Conservation (phyloP, 2,797 vertebrate species). For the Knipowitschia caucasica region DNA sequence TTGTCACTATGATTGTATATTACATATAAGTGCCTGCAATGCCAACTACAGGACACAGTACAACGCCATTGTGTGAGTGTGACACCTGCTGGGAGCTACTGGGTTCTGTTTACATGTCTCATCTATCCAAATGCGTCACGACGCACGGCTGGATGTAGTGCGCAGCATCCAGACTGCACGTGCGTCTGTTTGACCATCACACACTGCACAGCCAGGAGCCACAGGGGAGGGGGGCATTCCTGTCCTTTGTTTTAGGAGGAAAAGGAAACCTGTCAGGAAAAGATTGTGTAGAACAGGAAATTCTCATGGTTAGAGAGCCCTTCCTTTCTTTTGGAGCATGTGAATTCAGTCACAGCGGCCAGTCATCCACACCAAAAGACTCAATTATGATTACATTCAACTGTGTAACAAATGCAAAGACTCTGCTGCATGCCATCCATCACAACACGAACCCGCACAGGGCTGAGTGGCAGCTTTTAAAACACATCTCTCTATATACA, state of each 20-base stretch:
- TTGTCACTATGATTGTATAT: slow-evolving; percentile 2
- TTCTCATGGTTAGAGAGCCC: slow-evolving; percentile 88
- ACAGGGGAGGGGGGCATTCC: slow-evolving; percentile 64
- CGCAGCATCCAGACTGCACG: slow-evolving; percentile 58
- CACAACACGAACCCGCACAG: slow-evolving; percentile 23
- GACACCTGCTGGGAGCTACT: slow-evolving; percentile 69
- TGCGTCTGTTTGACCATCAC: slow-evolving; percentile 62
- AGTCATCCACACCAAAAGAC: slow-evolving; percentile 70
- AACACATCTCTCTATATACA: slow-evolving; percentile 42
- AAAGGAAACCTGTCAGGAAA: slow-evolving; percentile 98
- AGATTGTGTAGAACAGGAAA: slow-evolving; percentile 93
- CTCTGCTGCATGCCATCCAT: slow-evolving; percentile 11
- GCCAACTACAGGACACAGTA: slow-evolving; percentile 12
- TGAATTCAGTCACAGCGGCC: slow-evolving; percentile 82
- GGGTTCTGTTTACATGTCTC: slow-evolving; percentile 52
- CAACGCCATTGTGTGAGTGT: slow-evolving; percentile 55
- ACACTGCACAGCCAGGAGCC: slow-evolving; percentile 46
- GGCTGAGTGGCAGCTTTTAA: slow-evolving; percentile 54
- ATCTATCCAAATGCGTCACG: slow-evolving; percentile 59
- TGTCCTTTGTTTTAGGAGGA: slow-evolving; percentile 91
- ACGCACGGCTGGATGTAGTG: slow-evolving; percentile 41
- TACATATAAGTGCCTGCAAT: background rate
- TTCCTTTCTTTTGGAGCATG: slow-evolving; percentile 76
- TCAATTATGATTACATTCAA: slow-evolving; percentile 46
- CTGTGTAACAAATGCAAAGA: slow-evolving; percentile 31